A percentile compares a stretch with the other conserved stretches of the same genome.
Evolutionary conservation across 2,888 invertebrate species (phyloP).

Genomic region (Xestoiulus laeticollis): DNA sequence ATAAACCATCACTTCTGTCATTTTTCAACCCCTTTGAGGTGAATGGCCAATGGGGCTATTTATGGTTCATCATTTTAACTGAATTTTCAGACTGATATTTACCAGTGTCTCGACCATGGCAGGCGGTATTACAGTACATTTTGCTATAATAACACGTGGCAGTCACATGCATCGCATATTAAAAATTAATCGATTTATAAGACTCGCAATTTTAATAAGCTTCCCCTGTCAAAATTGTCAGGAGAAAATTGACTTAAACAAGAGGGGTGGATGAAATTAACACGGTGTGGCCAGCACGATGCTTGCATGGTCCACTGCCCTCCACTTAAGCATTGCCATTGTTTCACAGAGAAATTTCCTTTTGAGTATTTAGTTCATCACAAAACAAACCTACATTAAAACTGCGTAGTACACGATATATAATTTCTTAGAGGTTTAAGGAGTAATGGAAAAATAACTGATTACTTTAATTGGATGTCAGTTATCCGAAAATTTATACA

Average conservation of each 20-base stretch:
- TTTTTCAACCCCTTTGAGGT: neutral
- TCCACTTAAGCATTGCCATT: neutral
- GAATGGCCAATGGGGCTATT: neutral
- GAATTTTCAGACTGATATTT: neutral
- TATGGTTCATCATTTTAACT: neutral
- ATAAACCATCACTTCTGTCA: neutral
- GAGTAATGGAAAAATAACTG: neutral
- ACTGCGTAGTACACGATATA: neutral
- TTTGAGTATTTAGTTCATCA: neutral
- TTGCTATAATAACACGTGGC: neutral
- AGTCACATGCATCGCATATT: neutral
- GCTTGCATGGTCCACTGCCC: neutral
- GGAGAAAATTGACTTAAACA: neutral
- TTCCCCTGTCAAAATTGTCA: slow-evolving; percentile 2
- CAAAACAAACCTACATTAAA: neutral
- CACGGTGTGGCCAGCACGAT: neutral
- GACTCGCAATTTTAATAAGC: neutral
- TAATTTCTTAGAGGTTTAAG: neutral
- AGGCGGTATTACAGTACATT: neutral
- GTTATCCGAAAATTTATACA: neutral
- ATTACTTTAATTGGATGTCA: neutral
- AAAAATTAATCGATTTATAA: slow-evolving; percentile 3
- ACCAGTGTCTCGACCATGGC: neutral
- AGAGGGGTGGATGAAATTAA: neutral
- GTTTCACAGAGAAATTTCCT: neutral